phyloP scores from a whole-genome alignment of 2,113 vertebrate genomes.

The Indicator maculatus region DNA sequence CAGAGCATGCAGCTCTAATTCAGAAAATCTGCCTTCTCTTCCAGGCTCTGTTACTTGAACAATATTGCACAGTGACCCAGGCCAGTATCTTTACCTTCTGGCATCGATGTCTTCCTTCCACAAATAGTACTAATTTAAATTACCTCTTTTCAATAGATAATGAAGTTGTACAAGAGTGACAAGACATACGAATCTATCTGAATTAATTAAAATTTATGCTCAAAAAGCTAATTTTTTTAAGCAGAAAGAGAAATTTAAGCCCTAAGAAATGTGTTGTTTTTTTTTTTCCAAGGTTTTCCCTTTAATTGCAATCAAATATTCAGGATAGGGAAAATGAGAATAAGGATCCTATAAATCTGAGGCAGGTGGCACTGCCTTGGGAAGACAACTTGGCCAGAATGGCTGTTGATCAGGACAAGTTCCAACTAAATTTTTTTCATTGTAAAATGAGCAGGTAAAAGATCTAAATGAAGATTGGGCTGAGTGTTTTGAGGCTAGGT shows the following conservation, averaged over 20 bases:
- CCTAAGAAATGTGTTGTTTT: background rate
- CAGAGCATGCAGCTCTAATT: background rate
- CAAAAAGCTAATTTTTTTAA: background rate
- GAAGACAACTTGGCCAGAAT: background rate
- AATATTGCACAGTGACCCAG: background rate
- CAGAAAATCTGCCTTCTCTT: background rate
- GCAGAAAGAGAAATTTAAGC: background rate
- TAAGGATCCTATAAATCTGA: background rate
- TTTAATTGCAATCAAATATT: background rate
- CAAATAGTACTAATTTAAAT: background rate
- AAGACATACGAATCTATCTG: background rate
- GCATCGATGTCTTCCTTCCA: background rate
- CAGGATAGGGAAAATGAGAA: background rate
- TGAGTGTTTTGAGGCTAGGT: background rate
- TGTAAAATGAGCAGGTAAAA: background rate
- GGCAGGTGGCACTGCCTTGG: background rate
- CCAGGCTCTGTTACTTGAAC: background rate
- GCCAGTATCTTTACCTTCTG: background rate
- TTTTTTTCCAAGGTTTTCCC: background rate
- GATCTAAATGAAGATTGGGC: background rate
- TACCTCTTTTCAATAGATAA: background rate
- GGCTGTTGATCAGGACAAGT: background rate
- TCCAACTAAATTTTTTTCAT: background rate
- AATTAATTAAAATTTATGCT: background rate
- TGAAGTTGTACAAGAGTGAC: background rate